These are phyloP conservation scores for Clunio marinus DNA, from an alignment of 2,888 invertebrate genomes.

Conservation along the genomic window DNA sequence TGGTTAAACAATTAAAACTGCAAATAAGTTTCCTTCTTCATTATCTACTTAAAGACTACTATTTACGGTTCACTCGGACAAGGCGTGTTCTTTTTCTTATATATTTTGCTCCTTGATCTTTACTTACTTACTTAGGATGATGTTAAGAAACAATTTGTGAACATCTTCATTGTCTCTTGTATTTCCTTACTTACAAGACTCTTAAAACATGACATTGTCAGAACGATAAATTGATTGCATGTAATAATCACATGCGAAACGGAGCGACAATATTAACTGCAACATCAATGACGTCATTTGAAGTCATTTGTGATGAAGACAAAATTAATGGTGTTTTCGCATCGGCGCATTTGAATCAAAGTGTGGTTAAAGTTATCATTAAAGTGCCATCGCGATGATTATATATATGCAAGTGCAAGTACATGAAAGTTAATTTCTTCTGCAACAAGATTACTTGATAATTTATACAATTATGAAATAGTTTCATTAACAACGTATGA, in stretches of 20 bases:
- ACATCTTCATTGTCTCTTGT: slow-evolving; percentile 19
- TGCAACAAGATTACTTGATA: no score
- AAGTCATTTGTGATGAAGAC: neutral
- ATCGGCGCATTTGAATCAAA: neutral
- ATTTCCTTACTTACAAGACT: neutral
- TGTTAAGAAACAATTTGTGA: neutral
- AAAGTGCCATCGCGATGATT: neutral
- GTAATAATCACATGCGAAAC: neutral
- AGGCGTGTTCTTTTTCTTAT: no score
- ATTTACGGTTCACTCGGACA: no score
- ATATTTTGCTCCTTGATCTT: no score
- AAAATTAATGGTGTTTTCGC: neutral
- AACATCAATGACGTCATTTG: neutral
- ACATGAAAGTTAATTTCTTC: no score
- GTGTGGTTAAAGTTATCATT: neutral
- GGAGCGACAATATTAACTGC: neutral
- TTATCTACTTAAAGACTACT: no score
- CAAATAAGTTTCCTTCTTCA: neutral
- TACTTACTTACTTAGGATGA: no score
- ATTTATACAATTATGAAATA: no score
- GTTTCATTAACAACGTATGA: no score
- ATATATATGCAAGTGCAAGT: no score
- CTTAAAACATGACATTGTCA: neutral
- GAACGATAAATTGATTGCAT: slow-evolving; percentile 11
- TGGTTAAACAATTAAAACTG: slow-evolving; percentile 26